A percentile compares a stretch with the other conserved stretches of the same genome.
Conservation (phyloP, 30 jellyfish, hydroid and myxozoan species). For the Turritopsis rubra region DNA sequence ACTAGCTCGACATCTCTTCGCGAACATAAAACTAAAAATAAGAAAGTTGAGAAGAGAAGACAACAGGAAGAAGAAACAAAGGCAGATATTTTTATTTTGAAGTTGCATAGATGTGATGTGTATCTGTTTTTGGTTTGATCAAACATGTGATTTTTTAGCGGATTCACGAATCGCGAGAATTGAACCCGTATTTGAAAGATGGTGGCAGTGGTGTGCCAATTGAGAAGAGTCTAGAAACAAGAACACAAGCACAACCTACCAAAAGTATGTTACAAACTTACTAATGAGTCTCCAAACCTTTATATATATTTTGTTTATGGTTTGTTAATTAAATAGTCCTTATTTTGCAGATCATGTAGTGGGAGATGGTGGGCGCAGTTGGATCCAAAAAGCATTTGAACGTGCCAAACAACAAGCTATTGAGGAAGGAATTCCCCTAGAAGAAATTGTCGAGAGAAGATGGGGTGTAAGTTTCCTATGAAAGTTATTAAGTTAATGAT, state of each 20-base stretch:
- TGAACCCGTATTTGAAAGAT: conserved; percentile 87
- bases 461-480: conserved; percentile 73
- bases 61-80: conserved; percentile 44
- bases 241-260: conserved; percentile 10
- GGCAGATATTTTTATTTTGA: conserved; percentile 4
- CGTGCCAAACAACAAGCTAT: conserved; percentile 86
- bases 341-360: conserved; percentile 23
- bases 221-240: conserved; percentile 14
- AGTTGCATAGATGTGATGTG: background rate
- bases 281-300: background rate
- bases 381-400: conserved; percentile 85
- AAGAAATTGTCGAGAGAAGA: conserved; percentile 73
- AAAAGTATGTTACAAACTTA: background rate
- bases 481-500: background rate
- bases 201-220: conserved; percentile 93
- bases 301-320: no score
- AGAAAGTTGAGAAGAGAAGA: conserved; percentile 33
- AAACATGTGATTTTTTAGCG: background rate
- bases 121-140: background rate
- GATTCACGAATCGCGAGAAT: conserved; percentile 43
- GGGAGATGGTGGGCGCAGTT: conserved; percentile 93
- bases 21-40: conserved; percentile 28
- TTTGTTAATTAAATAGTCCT: no score
- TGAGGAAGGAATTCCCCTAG: conserved; percentile 84
- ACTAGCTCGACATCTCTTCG: conserved; percentile 37